A percentile compares a stretch with the other conserved stretches of the same genome.
Evolutionary conservation across 1,140 invertebrate species (phyloP).

Genomic region (Brachionus koreanus): DNA sequence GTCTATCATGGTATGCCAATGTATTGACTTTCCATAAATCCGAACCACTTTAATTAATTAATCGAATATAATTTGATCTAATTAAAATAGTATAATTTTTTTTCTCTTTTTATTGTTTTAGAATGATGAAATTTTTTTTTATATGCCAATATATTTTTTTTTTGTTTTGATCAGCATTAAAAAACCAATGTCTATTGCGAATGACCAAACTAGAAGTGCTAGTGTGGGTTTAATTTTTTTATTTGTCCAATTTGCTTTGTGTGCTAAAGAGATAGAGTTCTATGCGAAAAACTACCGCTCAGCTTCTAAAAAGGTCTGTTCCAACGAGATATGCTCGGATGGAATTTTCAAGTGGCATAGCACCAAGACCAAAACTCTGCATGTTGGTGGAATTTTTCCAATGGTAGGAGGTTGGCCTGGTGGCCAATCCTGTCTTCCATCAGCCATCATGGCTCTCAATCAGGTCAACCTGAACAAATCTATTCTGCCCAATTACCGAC

Average conservation of each 20-base stretch:
- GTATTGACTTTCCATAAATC: neutral
- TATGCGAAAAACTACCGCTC: neutral
- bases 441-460: slow-evolving; percentile 85
- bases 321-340: slow-evolving; percentile 8
- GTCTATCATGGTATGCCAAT: neutral
- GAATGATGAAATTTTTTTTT: neutral
- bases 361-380: slow-evolving; percentile 62
- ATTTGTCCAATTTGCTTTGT: neutral
- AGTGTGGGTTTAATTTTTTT: neutral
- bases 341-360: slow-evolving; percentile 41
- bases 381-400: slow-evolving; percentile 96
- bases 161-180: neutral
- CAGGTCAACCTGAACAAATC: slow-evolving; percentile 87
- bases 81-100: neutral
- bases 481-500: slow-evolving; percentile 81
- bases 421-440: slow-evolving; percentile 62
- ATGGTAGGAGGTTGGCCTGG: slow-evolving; percentile 84
- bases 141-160: no score
- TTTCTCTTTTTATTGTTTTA: neutral
- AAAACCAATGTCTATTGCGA: neutral
- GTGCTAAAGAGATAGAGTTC: neutral
- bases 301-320: neutral
- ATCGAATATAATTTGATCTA: neutral
- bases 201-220: neutral
- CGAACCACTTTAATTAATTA: neutral